A percentile compares a stretch with the other conserved stretches of the same genome.
Conservation (phyloP, 2,113 vertebrate genomes). For the Raphicerus campestris region DNA sequence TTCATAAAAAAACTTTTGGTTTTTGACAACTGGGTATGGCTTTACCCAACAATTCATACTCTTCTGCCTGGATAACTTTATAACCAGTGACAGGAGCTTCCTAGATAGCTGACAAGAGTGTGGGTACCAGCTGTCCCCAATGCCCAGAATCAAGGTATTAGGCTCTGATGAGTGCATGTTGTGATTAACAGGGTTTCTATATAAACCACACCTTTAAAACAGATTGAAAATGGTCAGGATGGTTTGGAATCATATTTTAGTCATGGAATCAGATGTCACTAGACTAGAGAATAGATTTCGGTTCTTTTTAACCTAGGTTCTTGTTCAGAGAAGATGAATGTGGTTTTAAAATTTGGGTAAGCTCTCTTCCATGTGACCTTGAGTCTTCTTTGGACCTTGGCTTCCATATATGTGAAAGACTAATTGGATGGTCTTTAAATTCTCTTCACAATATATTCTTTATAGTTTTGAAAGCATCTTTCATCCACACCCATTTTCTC, state of each 20-base stretch:
- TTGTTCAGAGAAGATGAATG: background rate
- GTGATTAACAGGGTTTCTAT: background rate
- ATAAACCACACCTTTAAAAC: background rate
- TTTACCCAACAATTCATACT: background rate
- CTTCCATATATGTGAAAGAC: background rate
- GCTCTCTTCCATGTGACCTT: background rate
- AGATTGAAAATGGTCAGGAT: background rate
- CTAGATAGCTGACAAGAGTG: background rate
- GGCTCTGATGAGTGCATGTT: background rate
- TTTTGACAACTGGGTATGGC: background rate
- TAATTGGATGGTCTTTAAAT: background rate
- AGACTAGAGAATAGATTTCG: background rate
- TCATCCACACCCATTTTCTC: background rate
- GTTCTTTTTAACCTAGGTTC: background rate
- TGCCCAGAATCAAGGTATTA: background rate
- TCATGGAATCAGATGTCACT: background rate
- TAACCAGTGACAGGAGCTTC: background rate
- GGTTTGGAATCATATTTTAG: background rate
- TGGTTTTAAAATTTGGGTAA: background rate
- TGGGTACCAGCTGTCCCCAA: background rate
- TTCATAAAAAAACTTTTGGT: background rate
- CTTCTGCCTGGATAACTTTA: background rate
- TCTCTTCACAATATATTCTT: background rate
- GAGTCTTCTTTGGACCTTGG: background rate
- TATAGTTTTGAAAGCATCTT: conserved; percentile 1